Evolutionary conservation across 2,797 vertebrate genomes (phyloP), one percentile per base, ranked within the genome.

Genomic region (Cyclopterus lumpus): DNA sequence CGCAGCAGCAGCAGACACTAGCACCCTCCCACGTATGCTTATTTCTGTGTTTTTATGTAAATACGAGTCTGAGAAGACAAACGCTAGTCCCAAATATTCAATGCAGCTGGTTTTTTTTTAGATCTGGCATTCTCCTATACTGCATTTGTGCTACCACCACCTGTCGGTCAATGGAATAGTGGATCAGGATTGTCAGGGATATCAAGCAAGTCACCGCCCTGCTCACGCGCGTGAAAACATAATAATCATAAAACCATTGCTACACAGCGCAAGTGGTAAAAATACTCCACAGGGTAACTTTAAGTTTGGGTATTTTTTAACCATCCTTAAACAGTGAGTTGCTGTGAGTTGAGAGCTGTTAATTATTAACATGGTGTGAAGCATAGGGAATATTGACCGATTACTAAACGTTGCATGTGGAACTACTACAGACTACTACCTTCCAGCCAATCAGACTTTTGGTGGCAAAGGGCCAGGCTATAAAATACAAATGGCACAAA

Each of bases 41-140:
- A 32, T 59, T 67, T 67, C 20, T 48, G 26, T 67, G 64, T n/a
- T 67, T 62, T 55, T 49, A 61, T 67, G 30, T 24, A 65, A 67
- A 75, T 75, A 28, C 58, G 54, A n/a, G 36, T 64, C 44, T 48
- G 38, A 49, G 54, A 69, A 38, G 34, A 24, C 48, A 65, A 59
- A 61, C 3, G 6, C 34, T 30, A 2, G 6, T 66, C 70, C 22
- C 26, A 0, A 51, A 36, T 63, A 34, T 24, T 77, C 32, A 6
- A 26, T 18, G 18, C 22, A 20, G 34, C 44, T 22, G 32, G 26
- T 15, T 14, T 16, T 15, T 14, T 16, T 7, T 5, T 12, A 28
- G 14, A 18, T 3, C 14, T 0, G 0, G 8, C 22, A 10, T 49
- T 63, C 18, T 18, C 30, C 1, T 14, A 10, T 3, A 16, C 14